Percentiles rank a stretch among this genome's conserved stretches.
Evolutionary conservation across 2,113 vertebrate genomes (phyloP).

Genomic region (Tenebrosternarchus preto): DNA sequence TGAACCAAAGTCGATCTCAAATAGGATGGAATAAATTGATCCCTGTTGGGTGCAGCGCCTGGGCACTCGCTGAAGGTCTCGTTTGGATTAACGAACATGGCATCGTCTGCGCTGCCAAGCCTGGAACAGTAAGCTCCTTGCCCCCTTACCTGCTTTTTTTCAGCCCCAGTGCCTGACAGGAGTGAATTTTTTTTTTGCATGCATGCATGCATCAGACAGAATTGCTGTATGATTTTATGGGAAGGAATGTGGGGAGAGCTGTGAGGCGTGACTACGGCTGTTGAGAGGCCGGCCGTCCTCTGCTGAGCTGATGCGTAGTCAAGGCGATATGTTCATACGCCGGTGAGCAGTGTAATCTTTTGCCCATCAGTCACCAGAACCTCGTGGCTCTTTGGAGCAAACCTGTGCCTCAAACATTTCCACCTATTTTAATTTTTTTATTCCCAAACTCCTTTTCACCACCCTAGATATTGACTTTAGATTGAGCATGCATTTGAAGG

Average conservation of each 20-base stretch:
- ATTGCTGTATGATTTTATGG: constrained; percentile 22
- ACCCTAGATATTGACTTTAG: neutral
- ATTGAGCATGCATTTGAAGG: neutral
- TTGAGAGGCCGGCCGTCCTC: neutral
- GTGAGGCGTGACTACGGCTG: no score
- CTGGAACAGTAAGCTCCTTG: neutral
- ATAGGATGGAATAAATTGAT: neutral
- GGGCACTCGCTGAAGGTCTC: neutral
- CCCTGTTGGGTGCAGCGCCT: neutral
- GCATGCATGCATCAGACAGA: neutral
- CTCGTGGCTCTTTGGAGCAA: neutral
- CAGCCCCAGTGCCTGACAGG: neutral
- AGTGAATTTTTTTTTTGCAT: neutral
- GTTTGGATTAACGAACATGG: neutral
- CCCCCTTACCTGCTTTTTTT: neutral
- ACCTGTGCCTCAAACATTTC: neutral
- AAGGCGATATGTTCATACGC: constrained; percentile 29
- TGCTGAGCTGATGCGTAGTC: constrained; percentile 1
- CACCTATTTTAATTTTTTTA: neutral
- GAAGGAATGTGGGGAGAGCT: neutral
- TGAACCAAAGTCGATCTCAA: neutral
- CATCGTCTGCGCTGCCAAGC: neutral
- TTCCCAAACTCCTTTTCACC: no score
- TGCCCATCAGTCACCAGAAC: neutral
- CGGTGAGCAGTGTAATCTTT: constrained; percentile 44